Evolutionary conservation across 2,797 vertebrate species (phyloP).

Genomic region (Sebastes glaucus): DNA sequence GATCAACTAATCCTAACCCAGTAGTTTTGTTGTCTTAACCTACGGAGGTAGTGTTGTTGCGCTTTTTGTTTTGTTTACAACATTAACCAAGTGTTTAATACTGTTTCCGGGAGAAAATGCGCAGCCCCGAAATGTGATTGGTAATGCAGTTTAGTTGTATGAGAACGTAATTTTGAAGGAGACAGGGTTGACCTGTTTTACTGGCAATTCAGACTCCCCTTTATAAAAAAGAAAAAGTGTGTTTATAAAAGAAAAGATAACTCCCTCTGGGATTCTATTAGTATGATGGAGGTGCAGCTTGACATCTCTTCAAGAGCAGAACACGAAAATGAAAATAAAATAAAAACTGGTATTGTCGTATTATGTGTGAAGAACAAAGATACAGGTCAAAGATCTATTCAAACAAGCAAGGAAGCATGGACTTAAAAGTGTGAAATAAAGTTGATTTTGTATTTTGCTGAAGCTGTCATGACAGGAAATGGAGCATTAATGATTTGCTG

Average conservation of each 20-base stretch:
- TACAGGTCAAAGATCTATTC: slow-evolving; percentile 4
- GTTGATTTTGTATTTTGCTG: slow-evolving; percentile 6
- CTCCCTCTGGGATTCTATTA: slow-evolving; percentile 14
- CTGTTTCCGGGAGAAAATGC: too few species aligned
- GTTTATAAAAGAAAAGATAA: slow-evolving; percentile 16
- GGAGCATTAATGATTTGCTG: slow-evolving; percentile 30
- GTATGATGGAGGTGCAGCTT: slow-evolving; percentile 4
- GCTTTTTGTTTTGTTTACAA: too few species aligned
- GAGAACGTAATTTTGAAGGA: too few species aligned
- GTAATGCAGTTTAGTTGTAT: too few species aligned
- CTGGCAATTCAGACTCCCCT: background rate
- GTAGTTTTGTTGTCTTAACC: too few species aligned
- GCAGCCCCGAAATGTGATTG: too few species aligned
- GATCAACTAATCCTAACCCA: too few species aligned
- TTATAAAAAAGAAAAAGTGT: slow-evolving; percentile 4
- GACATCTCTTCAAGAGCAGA: slow-evolving; percentile 17
- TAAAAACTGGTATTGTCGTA: background rate
- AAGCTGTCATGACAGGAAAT: slow-evolving; percentile 24
- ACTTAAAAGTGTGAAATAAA: background rate
- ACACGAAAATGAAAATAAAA: slow-evolving; percentile 21
- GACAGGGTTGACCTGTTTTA: background rate
- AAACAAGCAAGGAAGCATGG: background rate
- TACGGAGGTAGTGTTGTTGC: too few species aligned
- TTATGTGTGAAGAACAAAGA: slow-evolving; percentile 17
- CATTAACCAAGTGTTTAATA: too few species aligned